These are phyloP conservation scores for Sphyrna mokarran DNA, from an alignment of 2,113 vertebrate species.

Conservation along the genomic window DNA sequence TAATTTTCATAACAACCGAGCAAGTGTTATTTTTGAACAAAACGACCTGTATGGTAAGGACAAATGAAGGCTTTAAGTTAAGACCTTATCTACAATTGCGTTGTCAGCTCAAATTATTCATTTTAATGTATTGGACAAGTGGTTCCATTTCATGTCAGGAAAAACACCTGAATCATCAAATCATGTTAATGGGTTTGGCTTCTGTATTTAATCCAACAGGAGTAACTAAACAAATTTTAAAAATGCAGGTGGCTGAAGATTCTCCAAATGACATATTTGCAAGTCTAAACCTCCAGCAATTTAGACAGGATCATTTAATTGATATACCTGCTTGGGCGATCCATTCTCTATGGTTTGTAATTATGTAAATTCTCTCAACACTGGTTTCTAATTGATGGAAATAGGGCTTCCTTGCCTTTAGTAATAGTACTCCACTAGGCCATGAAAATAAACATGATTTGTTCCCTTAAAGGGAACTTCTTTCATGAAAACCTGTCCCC, in stretches of 20 bases:
- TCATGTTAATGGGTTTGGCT: neutral
- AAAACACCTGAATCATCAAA: neutral
- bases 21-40: neutral
- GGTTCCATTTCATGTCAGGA: neutral
- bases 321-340: neutral
- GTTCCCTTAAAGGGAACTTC: no score
- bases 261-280: neutral
- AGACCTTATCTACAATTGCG: neutral
- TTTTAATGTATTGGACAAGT: neutral
- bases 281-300: neutral
- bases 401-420: no score
- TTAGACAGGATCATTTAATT: neutral
- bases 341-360: no score
- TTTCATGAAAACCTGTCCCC: no score
- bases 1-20: neutral
- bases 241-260: neutral
- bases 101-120: neutral
- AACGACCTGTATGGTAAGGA: neutral
- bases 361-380: no score
- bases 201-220: neutral
- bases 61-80: slow-evolving; percentile 10
- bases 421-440: no score
- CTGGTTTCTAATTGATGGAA: no score
- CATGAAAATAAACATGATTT: no score
- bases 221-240: neutral